Conservation (phyloP, 2,888 invertebrate species). For the Drosophila macrothrix region DNA sequence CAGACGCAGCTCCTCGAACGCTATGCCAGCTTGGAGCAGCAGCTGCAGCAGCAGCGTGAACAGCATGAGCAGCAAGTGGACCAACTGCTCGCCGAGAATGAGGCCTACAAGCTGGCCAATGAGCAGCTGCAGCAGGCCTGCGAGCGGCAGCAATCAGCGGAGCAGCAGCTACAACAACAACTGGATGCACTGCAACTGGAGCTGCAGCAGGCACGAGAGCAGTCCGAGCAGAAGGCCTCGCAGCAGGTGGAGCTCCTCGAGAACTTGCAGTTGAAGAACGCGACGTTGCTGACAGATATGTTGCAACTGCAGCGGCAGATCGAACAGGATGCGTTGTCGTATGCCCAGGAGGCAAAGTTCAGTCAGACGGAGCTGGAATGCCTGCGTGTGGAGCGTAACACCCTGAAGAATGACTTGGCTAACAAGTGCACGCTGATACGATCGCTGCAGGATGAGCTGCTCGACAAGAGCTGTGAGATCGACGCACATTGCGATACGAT, state of each 20-base stretch:
- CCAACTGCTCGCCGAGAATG: constrained; percentile 67
- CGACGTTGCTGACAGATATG: constrained; percentile 72
- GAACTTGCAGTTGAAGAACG: constrained; percentile 78
- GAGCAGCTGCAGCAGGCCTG: constrained; percentile 58
- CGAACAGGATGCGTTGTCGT: constrained; percentile 82
- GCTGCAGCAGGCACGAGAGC: constrained; percentile 70
- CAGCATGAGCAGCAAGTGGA: constrained; percentile 75
- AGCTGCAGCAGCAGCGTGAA: constrained; percentile 68
- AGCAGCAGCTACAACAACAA: constrained; percentile 59
- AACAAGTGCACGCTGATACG: constrained; percentile 84
- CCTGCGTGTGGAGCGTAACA: constrained; percentile 82
- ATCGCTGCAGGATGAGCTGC: constrained; percentile 82
- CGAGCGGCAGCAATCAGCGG: constrained; percentile 51
- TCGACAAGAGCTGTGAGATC: constrained; percentile 83
- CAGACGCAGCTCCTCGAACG: constrained; percentile 67
- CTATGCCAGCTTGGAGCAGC: constrained; percentile 64
- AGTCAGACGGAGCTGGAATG: constrained; percentile 82
- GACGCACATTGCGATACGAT: constrained; percentile 84
- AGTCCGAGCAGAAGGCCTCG: constrained; percentile 59
- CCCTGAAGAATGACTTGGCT: constrained; percentile 82
- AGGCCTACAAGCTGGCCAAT: constrained; percentile 65
- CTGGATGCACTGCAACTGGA: constrained; percentile 67
- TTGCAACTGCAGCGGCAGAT: constrained; percentile 79
- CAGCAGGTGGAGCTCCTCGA: constrained; percentile 75
- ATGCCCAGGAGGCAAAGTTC: constrained; percentile 80